phyloP scores from a whole-genome alignment of 2,113 vertebrate species.

The Corynorhinus townsendii region DNA sequence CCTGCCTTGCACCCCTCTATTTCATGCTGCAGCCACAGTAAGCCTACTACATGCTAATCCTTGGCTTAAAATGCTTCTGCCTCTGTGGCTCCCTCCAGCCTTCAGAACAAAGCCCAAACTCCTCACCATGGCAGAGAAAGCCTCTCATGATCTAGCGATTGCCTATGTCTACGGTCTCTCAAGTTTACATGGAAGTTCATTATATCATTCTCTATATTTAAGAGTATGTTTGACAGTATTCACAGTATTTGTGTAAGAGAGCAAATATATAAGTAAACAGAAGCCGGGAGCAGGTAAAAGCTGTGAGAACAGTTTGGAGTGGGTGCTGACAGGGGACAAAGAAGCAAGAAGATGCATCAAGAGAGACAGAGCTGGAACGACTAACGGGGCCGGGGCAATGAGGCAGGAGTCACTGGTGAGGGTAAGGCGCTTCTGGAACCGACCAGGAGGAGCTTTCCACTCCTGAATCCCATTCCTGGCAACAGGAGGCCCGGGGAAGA shows the following conservation, averaged over 20 bases:
- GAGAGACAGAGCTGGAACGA: neutral
- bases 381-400: neutral
- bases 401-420: neutral
- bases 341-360: neutral
- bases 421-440: neutral
- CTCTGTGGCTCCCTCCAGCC: neutral
- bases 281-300: neutral
- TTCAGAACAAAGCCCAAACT: neutral
- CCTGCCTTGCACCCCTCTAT: neutral
- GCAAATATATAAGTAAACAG: neutral
- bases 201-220: too few relatives aligned
- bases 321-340: neutral
- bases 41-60: neutral
- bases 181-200: neutral
- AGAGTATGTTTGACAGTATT: too few relatives aligned
- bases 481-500: neutral
- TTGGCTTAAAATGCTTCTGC: neutral
- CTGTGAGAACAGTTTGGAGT: neutral
- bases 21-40: neutral
- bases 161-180: neutral
- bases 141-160: neutral
- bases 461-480: neutral
- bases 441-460: neutral
- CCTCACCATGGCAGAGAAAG: neutral
- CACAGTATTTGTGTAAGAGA: neutral